Base-by-base conservation (phyloP, 2,797 vertebrate genomes). In the Euthynnus affinis region DNA sequence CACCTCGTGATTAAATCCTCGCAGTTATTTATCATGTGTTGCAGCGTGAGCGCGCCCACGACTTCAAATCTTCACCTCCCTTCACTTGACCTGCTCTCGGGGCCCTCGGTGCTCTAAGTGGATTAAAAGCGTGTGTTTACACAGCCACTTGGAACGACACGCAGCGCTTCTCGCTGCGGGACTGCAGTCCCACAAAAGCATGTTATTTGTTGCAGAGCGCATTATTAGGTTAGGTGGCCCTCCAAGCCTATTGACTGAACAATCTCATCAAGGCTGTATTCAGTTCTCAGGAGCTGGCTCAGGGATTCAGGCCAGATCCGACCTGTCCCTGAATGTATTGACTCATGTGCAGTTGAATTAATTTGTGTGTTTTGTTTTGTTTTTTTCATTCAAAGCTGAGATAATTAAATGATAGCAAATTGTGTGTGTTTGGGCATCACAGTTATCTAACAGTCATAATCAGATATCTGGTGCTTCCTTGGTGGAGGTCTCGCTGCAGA, bases 101-200 rank as follows among this genome's bases (percentile, higher is more conserved):
- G 75, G 60, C 71, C 48, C 48, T 13, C 5, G 51, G 42, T 46
- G 65, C 69, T n/a, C 29, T 85, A 83, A 88, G 81, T 88, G 89
- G 91, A 92, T 92, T 91, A 90, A 75, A 78, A 73, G 66, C 29
- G 17, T 82, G 84, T 88, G 87, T 93, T 91, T 87, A 82, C 85
- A 74, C 86, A 79, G 76, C 77, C 71, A 65, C 80, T 80, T 77
- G 64, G 76, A 89, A 61, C 40, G 9, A 67, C 76, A 64, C 32
- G 20, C 62, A 1, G 79, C 10, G 22, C 27, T 42, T 53, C 59
- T 74, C 22, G 46, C 71, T 66, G 72, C 32, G 46, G 46, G 48
- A 46, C 53, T 52, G 46, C 62, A 14, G 49, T 79, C 68, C 70
- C 49, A 77, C 78, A 85, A 73, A 68, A 63, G 74, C 80, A 44